A percentile compares a stretch with the other conserved stretches of the same genome.
phyloP scores from a whole-genome alignment of 2,797 vertebrate species.

The Lutjanus argentimaculatus region DNA sequence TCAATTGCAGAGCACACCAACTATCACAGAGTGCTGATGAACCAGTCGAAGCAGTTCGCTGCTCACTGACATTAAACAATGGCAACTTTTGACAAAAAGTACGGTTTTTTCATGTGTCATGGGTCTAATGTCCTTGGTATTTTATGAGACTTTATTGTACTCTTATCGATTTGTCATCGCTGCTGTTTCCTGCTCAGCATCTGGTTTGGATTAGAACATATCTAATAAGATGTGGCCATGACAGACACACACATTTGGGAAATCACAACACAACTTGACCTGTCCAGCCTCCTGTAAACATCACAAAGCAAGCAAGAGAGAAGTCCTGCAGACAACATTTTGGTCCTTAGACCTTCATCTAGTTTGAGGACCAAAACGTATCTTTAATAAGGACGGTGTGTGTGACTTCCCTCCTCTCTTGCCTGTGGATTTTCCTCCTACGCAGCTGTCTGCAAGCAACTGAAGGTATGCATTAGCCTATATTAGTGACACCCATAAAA shows the following conservation, averaged over 20 bases:
- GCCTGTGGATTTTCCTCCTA: no score
- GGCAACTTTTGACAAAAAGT: background rate
- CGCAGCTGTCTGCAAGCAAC: no score
- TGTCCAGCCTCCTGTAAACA: background rate
- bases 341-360: no score
- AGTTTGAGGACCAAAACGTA: no score
- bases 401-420: no score
- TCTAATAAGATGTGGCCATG: background rate
- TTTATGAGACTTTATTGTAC: conserved; percentile 33
- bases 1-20: background rate
- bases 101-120: background rate
- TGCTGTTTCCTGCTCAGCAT: conserved; percentile 37
- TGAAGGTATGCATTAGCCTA: no score
- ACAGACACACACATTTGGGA: background rate
- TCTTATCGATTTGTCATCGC: conserved; percentile 12
- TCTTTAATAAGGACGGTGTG: no score
- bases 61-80: background rate
- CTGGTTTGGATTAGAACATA: conserved; percentile 12
- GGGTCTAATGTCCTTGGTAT: background rate
- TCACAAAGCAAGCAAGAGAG: no score
- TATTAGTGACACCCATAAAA: background rate
- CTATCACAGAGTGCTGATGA: background rate
- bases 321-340: no score
- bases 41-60: background rate
- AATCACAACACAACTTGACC: background rate